Percentiles rank a stretch among this genome's conserved stretches.
These are phyloP conservation scores for Lathamus discolor DNA, from an alignment of 2,113 vertebrate genomes.

Conservation along the genomic window DNA sequence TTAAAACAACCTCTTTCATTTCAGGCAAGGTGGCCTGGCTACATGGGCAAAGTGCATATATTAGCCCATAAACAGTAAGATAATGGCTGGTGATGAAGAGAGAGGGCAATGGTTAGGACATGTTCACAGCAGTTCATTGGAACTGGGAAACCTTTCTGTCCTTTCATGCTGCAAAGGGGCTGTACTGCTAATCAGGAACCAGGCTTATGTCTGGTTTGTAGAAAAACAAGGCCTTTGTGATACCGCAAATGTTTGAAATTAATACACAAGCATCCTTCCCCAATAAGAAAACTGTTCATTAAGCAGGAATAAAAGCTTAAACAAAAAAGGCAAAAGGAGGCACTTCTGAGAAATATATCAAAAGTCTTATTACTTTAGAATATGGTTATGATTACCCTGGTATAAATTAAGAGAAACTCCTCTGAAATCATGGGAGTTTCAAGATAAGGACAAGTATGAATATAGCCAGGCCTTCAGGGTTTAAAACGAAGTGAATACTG, in stretches of 20 bases:
- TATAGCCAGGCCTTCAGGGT: background rate
- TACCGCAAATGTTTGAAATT: background rate
- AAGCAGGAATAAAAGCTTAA: constrained; percentile 33
- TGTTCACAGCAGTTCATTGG: background rate
- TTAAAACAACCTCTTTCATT: background rate
- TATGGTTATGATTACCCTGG: constrained; percentile 38
- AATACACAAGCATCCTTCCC: background rate
- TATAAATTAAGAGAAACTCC: constrained; percentile 52
- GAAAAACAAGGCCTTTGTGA: background rate
- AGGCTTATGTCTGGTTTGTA: background rate
- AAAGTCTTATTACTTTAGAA: constrained; percentile 35
- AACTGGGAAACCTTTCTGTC: background rate
- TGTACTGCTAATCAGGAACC: background rate
- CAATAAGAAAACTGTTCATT: constrained; percentile 32
- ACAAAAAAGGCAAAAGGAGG: constrained; percentile 21
- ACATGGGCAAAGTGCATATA: accelerated
- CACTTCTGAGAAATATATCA: constrained; percentile 44
- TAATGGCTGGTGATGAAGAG: background rate
- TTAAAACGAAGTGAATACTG: constrained; percentile 7
- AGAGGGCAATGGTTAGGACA: background rate
- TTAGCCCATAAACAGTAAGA: background rate
- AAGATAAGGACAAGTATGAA: background rate
- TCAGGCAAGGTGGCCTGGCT: background rate
- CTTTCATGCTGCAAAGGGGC: background rate
- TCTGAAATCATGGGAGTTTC: constrained; percentile 39